phyloP scores from a whole-genome alignment of 2,113 vertebrate species.

The Pionites leucogaster region DNA sequence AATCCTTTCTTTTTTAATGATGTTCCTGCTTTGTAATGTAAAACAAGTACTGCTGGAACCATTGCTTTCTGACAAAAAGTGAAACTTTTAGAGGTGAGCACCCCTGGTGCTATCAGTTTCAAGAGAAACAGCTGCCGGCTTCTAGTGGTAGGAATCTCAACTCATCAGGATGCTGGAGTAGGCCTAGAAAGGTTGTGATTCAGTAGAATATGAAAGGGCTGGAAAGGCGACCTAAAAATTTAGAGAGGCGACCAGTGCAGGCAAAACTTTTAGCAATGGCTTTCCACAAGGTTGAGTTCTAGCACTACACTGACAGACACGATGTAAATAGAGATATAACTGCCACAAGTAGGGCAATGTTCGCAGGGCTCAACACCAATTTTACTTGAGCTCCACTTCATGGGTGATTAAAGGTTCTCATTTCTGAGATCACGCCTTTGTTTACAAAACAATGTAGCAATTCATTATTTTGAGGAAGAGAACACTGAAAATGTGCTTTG shows the following conservation, averaged over 20 bases:
- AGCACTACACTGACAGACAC: neutral
- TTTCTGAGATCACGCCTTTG: neutral
- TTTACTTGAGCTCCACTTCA: neutral
- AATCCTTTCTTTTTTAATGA: neutral
- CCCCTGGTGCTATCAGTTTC: neutral
- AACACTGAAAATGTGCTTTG: neutral
- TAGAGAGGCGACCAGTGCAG: neutral
- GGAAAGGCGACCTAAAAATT: neutral
- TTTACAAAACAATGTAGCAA: neutral
- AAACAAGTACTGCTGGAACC: neutral
- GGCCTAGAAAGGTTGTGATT: neutral
- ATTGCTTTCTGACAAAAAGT: neutral
- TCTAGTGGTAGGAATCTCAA: neutral
- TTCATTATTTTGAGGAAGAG: neutral
- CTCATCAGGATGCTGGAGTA: neutral
- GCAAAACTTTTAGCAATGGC: neutral
- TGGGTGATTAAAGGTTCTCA: neutral
- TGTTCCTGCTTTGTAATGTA: neutral
- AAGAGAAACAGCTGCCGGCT: neutral
- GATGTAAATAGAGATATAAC: neutral
- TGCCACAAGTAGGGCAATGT: neutral
- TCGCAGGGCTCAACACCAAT: neutral
- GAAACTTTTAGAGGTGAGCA: neutral
- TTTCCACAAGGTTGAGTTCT: neutral
- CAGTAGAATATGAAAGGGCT: neutral